These are phyloP conservation scores for Indicator indicator DNA, from an alignment of 2,113 vertebrate species.

Conservation along the genomic window DNA sequence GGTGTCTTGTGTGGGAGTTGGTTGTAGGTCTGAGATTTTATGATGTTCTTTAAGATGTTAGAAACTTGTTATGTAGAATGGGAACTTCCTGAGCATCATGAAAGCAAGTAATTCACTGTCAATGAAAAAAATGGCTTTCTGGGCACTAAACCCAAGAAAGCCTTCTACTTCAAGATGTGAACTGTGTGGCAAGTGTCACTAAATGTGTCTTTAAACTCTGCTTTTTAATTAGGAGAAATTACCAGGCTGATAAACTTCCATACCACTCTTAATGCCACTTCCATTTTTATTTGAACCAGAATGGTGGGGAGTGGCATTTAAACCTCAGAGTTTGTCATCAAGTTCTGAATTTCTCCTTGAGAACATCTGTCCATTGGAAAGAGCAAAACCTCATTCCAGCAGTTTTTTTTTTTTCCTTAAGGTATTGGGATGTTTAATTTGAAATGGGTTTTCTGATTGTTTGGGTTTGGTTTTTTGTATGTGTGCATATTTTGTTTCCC, in stretches of 20 bases:
- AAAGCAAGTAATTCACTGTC: not conserved
- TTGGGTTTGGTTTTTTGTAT: not conserved
- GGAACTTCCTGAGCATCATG: not conserved
- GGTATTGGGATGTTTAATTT: not conserved
- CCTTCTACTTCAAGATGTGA: not conserved
- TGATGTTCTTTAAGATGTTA: not conserved
- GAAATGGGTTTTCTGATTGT: not conserved
- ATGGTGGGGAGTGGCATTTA: conserved; percentile 30
- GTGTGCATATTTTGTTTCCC: not conserved
- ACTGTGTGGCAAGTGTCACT: not conserved
- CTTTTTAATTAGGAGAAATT: conserved; percentile 13
- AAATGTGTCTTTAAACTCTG: conserved; percentile 6
- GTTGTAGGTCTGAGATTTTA: not conserved
- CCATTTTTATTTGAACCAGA: not conserved
- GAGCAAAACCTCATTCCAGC: not conserved
- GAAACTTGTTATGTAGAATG: not conserved
- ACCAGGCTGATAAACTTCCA: not conserved
- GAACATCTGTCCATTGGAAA: conserved; percentile 33
- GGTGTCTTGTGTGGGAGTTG: not conserved
- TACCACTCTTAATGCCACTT: conserved; percentile 8
- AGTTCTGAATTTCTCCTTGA: conserved; percentile 17
- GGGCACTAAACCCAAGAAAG: not conserved
- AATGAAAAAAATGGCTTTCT: not conserved
- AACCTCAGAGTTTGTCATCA: conserved; percentile 21
- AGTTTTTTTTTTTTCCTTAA: not conserved